Evolutionary conservation across 2,797 vertebrate species (phyloP), one percentile per base, ranked within the genome.

Genomic region (Danionella dracula): DNA sequence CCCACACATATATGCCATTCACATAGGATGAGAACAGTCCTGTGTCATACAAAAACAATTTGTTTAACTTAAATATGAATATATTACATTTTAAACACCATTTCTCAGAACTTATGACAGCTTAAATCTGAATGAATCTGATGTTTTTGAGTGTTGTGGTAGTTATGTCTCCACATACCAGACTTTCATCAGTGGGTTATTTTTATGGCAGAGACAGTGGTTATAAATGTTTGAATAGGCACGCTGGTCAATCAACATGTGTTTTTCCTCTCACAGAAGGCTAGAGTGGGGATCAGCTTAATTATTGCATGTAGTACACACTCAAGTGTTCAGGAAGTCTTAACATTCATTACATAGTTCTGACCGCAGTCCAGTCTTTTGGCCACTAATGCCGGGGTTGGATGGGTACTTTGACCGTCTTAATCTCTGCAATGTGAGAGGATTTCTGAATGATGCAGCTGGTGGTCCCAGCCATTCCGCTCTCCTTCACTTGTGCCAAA

Each of bases 401-500:
- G 83, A 96, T 87, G 1, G 94, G 93, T 84, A 97, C 93, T 91
- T 95, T 96, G 73, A 99, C 95, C 74, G 96, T 99, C 90, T 98
- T 98, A 77, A 99, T 92, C 91, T 99, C 96, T 71, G 96, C 94
- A 93, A 99, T 99, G 84, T 99, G 96, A 29, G 96, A 99, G 13
- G 96, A 99, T 84, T 99, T 99, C 89, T 99, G 96, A 83, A 99
- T 98, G 91, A 99, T 99, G 85, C 96, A 96, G 90, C 94, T 98
- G 85, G 96, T 94, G 5, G 95, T 98, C 50, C 94, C 93, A 40
- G 84, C 8, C 1, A 12, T 8, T 6, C 86, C 78, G 55, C 90
- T 89, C 80, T 97, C 93, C 85, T 97, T 95, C 49, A 91, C 92
- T 78, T 98, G 96, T 4, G 96, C 94, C 77, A 99, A 89, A 82